Percentiles rank a stretch among this genome's conserved stretches.
These are phyloP conservation scores for Ammodytes dubius DNA, from an alignment of 2,113 vertebrate species.

Conservation along the genomic window DNA sequence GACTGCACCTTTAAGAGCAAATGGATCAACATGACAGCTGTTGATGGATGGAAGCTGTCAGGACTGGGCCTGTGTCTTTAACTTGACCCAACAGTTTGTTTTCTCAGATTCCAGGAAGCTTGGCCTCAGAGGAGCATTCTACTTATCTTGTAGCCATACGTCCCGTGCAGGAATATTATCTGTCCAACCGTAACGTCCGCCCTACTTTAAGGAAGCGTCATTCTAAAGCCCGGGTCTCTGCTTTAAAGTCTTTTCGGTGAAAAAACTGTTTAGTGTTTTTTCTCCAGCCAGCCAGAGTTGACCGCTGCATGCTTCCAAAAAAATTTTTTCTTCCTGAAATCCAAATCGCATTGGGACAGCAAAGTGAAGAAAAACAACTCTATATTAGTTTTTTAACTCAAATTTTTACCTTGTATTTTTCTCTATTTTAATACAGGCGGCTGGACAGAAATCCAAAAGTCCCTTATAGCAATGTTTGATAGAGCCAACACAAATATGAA, in stretches of 20 bases:
- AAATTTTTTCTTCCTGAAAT: neutral
- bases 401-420: no score
- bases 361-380: no score
- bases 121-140: constrained; percentile 17
- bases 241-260: neutral
- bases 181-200: constrained; percentile 24
- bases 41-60: constrained; percentile 3
- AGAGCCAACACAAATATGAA: no score
- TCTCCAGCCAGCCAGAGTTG: neutral
- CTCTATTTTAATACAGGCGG: no score
- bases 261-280: neutral
- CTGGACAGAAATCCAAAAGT: no score
- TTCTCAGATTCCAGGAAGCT: constrained; percentile 56
- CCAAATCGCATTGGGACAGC: no score
- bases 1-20: neutral
- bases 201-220: constrained; percentile 31
- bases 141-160: constrained; percentile 48
- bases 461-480: no score
- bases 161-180: constrained; percentile 46
- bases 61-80: neutral
- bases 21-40: neutral
- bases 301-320: constrained; percentile 1
- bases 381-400: no score
- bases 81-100: constrained; percentile 44
- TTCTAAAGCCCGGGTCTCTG: neutral